Percentiles rank a stretch among this genome's conserved stretches.
These are phyloP conservation scores for Urocyon cinereoargenteus DNA, from an alignment of 2,797 vertebrate species.

Conservation along the genomic window DNA sequence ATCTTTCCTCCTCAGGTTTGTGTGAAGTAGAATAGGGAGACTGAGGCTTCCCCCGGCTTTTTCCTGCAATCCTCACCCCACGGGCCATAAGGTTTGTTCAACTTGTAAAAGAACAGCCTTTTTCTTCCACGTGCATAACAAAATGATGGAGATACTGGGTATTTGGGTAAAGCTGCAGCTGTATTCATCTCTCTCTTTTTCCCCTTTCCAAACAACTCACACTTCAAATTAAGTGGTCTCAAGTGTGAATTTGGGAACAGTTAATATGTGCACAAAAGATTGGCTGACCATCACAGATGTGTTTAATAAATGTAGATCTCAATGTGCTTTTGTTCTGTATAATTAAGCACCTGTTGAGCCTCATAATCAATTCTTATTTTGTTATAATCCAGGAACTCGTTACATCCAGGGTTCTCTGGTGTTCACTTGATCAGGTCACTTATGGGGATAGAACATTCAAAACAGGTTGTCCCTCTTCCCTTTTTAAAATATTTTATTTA, in stretches of 20 bases:
- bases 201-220: conserved; percentile 54
- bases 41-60: not conserved
- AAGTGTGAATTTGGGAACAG: conserved; percentile 71
- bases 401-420: conserved; percentile 53
- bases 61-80: not conserved
- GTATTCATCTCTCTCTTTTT: conserved; percentile 12
- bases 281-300: conserved; percentile 51
- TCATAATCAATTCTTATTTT: conserved; percentile 78
- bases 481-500: not conserved
- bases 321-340: conserved; percentile 68
- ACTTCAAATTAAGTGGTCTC: conserved; percentile 75
- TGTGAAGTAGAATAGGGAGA: not conserved
- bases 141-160: conserved; percentile 27
- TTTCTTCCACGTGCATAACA: not conserved
- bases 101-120: not conserved
- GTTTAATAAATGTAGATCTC: conserved; percentile 74
- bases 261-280: conserved; percentile 77
- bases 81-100: not conserved
- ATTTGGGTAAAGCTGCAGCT: conserved; percentile 32
- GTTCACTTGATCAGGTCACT: conserved; percentile 42
- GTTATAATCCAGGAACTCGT: conserved; percentile 72
- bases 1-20: conserved; percentile 44
- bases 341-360: conserved; percentile 80
- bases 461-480: not conserved
- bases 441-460: not conserved